Evolutionary conservation across 1,140 invertebrate species (phyloP), one percentile per base, ranked within the genome.

Genomic region (Diplogasteroides magnus): DNA sequence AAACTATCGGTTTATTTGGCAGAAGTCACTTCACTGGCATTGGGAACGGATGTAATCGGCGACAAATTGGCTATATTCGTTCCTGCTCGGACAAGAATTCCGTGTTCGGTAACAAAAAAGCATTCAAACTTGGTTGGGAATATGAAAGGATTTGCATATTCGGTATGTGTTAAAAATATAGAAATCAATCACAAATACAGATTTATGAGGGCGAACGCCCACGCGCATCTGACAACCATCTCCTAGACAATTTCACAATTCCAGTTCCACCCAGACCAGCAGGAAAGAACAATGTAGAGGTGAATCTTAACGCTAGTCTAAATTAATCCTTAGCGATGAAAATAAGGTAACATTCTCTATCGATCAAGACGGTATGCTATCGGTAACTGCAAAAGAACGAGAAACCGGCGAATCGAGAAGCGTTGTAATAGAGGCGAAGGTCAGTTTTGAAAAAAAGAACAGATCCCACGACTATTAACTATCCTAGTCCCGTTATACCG

Each of bases 81-180:
- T n/a, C n/a, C n/a, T n/a, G n/a, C n/a, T 86, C 90, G 31, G 84
- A 86, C 69, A 80, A 88, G 13, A 90, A 90, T 83, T 86, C 88
- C 19, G 37, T 19, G 37, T 48, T 48, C 37, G 37, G 19, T 48
- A 48, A 48, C 19, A 6, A 48, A 19, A 48, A 6, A 6, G 6
- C 37, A 48, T 48, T 48, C 6, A 48, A 48, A 6, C 19, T 48
- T 48, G 37, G 37, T 48, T 11, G 19, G 37, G 37, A 6, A 48
- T n/a, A n/a, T n/a, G n/a, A n/a, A n/a, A n/a, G n/a, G 19, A 48
- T 48, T 48, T 48, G 19, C 19, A 11, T 11, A 19, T 48, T 48
- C 37, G 37, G 19, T 48, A 11, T 48, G 19, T 48, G 19, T 48
- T 48, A 19, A 19, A n/a, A n/a, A n/a, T n/a, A n/a, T n/a, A n/a